Evolutionary conservation across 2,888 invertebrate species (phyloP).

Genomic region (Drosophila peninsularis): DNA sequence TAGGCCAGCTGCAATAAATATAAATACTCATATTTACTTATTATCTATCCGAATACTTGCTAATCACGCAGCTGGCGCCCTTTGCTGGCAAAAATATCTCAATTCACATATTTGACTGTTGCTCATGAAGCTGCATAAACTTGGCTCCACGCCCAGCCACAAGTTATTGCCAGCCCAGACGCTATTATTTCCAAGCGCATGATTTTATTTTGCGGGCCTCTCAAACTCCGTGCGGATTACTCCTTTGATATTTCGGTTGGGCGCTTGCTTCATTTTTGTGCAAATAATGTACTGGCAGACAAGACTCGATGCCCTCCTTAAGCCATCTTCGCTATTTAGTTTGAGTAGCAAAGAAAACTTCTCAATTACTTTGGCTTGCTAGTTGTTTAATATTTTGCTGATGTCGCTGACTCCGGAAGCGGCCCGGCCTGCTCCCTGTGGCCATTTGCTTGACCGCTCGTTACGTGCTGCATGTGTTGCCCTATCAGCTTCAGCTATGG

Average conservation of each 20-base stretch:
- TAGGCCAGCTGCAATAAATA: slow-evolving; percentile 48
- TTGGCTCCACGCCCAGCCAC: slow-evolving; percentile 45
- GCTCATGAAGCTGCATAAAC: slow-evolving; percentile 64
- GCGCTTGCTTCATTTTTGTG: slow-evolving; percentile 55
- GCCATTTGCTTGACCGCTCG: slow-evolving; percentile 71
- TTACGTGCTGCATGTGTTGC: slow-evolving; percentile 79
- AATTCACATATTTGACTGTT: slow-evolving; percentile 42
- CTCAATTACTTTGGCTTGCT: slow-evolving; percentile 61
- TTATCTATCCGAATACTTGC: slow-evolving; percentile 70
- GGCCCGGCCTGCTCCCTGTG: slow-evolving; percentile 1
- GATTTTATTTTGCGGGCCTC: slow-evolving; percentile 66
- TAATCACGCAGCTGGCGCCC: slow-evolving; percentile 67
- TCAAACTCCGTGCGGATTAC: slow-evolving; percentile 24
- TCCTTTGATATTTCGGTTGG: slow-evolving; percentile 74
- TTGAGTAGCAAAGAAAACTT: slow-evolving; percentile 44
- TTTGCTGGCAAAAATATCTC: slow-evolving; percentile 46
- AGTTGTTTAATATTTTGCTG: slow-evolving; percentile 65
- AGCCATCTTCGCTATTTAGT: slow-evolving; percentile 25
- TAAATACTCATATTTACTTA: slow-evolving; percentile 59
- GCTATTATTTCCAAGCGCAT: slow-evolving; percentile 81
- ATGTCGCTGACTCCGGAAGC: slow-evolving; percentile 60
- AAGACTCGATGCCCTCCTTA: slow-evolving; percentile 27
- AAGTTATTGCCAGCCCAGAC: slow-evolving; percentile 70
- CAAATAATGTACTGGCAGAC: slow-evolving; percentile 66
- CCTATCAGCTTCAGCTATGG: slow-evolving; percentile 24